These are phyloP conservation scores for Corythoichthys intestinalis DNA, from an alignment of 2,113 vertebrate species.

Conservation along the genomic window DNA sequence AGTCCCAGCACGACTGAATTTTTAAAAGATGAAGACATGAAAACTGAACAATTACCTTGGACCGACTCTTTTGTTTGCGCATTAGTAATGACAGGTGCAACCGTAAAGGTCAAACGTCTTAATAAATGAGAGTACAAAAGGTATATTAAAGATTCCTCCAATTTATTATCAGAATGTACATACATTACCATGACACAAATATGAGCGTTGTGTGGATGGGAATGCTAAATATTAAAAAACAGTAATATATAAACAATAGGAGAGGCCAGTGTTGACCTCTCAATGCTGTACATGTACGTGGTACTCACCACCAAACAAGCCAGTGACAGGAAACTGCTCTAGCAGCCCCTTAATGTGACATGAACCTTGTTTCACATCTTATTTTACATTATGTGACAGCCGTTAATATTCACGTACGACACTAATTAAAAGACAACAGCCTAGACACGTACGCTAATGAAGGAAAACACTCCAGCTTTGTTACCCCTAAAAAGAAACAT, in stretches of 20 bases:
- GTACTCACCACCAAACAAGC: slow-evolving; percentile 58
- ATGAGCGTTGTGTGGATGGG: slow-evolving; percentile 56
- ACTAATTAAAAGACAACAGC: slow-evolving; percentile 63
- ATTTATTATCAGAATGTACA: slow-evolving; percentile 81
- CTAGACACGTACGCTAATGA: slow-evolving; percentile 45
- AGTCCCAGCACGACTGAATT: no score
- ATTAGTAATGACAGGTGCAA: not conserved
- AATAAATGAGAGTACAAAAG: slow-evolving; percentile 30
- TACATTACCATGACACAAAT: slow-evolving; percentile 84
- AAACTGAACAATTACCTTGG: slow-evolving; percentile 32
- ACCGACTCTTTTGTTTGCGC: slow-evolving; percentile 34
- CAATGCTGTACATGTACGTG: slow-evolving; percentile 49
- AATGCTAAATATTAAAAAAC: slow-evolving; percentile 77
- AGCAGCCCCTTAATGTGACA: slow-evolving; percentile 57
- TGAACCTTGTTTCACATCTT: slow-evolving; percentile 68
- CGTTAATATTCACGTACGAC: slow-evolving; percentile 62
- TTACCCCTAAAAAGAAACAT: slow-evolving; percentile 34
- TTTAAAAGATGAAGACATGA: no score
- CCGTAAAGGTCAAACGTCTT: slow-evolving; percentile 4
- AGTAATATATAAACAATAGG: slow-evolving; percentile 67
- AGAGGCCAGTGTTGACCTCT: slow-evolving; percentile 45
- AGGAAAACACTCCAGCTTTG: slow-evolving; percentile 36
- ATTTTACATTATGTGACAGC: slow-evolving; percentile 70
- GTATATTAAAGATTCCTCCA: slow-evolving; percentile 64
- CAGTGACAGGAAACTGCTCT: slow-evolving; percentile 66